Percentiles rank a stretch among this genome's conserved stretches.
Evolutionary conservation across 2,888 invertebrate genomes (phyloP).

Genomic region (Antitype chi): DNA sequence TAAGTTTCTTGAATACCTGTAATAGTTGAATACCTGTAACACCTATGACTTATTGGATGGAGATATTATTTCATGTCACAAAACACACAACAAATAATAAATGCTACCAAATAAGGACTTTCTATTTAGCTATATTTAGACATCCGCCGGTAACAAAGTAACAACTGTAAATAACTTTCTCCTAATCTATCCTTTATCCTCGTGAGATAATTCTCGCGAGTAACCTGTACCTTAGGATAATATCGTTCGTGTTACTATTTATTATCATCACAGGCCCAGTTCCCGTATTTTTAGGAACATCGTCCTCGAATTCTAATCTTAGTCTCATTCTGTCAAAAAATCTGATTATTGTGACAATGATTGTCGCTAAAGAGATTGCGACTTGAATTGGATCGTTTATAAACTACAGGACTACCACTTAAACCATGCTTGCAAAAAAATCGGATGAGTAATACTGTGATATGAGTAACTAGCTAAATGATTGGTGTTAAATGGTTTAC

Average conservation of each 20-base stretch:
- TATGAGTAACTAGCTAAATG: neutral
- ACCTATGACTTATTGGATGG: too few relatives aligned
- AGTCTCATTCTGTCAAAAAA: neutral
- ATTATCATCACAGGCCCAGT: neutral
- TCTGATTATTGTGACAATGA: neutral
- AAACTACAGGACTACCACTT: too few relatives aligned
- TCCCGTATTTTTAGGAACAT: neutral
- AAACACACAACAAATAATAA: neutral
- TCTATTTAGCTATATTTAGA: neutral
- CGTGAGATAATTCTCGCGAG: too few relatives aligned
- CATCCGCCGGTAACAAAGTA: neutral
- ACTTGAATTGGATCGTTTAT: neutral
- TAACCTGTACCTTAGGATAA: neutral
- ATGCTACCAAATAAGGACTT: neutral
- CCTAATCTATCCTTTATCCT: too few relatives aligned
- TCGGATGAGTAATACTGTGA: neutral
- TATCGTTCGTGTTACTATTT: neutral
- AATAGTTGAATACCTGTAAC: too few relatives aligned
- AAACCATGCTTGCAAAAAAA: neutral
- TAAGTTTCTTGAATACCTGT: neutral
- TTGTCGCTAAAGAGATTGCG: neutral
- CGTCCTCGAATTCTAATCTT: neutral
- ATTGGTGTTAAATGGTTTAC: conserved; percentile 53
- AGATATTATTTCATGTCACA: neutral
- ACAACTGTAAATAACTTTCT: neutral